These are phyloP conservation scores for Muscicapa striata DNA, from an alignment of 2,797 vertebrate genomes.

Conservation along the genomic window DNA sequence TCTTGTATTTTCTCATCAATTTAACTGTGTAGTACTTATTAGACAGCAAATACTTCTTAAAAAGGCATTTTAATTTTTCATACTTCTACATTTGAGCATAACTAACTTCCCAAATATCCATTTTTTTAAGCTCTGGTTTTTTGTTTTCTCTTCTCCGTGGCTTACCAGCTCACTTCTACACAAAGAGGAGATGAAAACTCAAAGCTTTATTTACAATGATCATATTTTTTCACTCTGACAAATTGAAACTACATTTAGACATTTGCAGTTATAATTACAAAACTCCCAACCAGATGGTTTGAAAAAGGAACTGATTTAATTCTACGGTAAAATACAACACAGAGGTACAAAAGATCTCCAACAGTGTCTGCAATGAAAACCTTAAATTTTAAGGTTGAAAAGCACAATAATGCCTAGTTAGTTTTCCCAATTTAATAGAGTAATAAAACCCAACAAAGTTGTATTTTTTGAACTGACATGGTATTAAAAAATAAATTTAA, in stretches of 20 bases:
- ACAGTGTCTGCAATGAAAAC: neutral
- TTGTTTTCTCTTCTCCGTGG: neutral
- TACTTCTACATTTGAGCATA: neutral
- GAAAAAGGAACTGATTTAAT: neutral
- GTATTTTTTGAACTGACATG: neutral
- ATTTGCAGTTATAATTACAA: neutral
- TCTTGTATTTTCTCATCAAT: neutral
- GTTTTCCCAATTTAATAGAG: neutral
- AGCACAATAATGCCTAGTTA: neutral
- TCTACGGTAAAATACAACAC: neutral
- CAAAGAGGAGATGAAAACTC: neutral
- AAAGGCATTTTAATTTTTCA: neutral
- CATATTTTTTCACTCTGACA: neutral
- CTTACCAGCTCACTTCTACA: neutral
- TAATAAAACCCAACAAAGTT: neutral
- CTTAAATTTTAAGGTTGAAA: neutral
- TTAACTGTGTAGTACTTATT: neutral
- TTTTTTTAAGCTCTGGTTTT: neutral
- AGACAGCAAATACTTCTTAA: neutral
- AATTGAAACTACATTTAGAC: neutral
- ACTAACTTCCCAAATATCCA: neutral
- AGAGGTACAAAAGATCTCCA: neutral
- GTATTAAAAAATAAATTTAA: neutral
- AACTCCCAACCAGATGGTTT: neutral
- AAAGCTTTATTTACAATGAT: neutral